Evolutionary conservation across 2,113 vertebrate species (phyloP), one percentile per base, ranked within the genome.

Genomic region (Paedocypris sp.): DNA sequence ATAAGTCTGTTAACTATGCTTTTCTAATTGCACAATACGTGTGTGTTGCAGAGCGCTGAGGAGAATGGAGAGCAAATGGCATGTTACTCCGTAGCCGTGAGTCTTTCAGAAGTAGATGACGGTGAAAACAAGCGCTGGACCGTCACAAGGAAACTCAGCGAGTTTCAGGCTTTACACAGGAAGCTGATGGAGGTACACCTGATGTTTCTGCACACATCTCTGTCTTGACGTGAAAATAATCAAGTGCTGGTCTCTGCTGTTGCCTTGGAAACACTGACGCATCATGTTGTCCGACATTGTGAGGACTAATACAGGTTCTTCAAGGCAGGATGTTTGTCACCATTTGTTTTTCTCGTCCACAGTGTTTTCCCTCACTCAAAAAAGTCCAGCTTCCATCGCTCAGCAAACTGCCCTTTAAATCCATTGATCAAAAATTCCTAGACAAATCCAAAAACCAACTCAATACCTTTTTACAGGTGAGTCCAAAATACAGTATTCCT

Each of bases 321-420:
- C 7, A 35, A 43, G 42, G 48, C 6, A 29, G 45, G 71, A 22
- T 54, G 25, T 8, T 66, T 29, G 42, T 7, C 19, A 18, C 26
- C 26, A n/a, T 16, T 3, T 32, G 22, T 15, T n/a, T 32, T 3
- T 25, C 54, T 33, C 51, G 9, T 33, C 1, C 16, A 19, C 79
- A 99, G 95, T 99, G 94, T 81, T 94, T 97, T 57, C 91, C 94
- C 0, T 91, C 87, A 5, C 75, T 99, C 82, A 99, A 98, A 83
- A 99, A 99, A 81, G 84, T 94, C 72, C 95, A 98, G 84, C 80
- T 99, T 75, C 95, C 95, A 62, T 95, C 95, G 3, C 84, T 98
- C 69, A 99, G 95, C 75, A 99, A 99, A 80, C 88, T 99, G 70
- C 95, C 95, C 68, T 99, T 99, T 85, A 99, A 97, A 83, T 97